phyloP scores from a whole-genome alignment of 2,797 vertebrate species.

The Benthosema pterotum region DNA sequence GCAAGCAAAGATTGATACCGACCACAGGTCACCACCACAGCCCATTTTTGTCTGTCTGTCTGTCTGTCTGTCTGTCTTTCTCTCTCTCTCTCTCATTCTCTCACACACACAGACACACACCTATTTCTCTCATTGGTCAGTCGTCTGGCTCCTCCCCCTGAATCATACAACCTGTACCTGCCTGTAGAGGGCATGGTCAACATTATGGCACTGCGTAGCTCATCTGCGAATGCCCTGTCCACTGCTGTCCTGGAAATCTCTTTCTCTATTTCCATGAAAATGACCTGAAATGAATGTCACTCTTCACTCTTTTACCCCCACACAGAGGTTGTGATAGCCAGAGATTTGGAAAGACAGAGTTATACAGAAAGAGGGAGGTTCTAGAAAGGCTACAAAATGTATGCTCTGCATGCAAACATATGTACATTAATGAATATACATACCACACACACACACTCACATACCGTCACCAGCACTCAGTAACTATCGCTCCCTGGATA shows the following conservation, averaged over 20 bases:
- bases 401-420: neutral
- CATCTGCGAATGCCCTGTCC: conserved; percentile 48
- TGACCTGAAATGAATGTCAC: neutral
- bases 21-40: conserved; percentile 21
- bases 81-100: neutral
- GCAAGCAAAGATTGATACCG: conserved; percentile 37
- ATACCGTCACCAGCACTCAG: neutral
- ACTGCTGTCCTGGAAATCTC: conserved; percentile 33
- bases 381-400: neutral
- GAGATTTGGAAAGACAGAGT: conserved; percentile 11
- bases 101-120: conserved; percentile 19
- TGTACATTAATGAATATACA: neutral
- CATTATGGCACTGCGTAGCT: conserved; percentile 51
- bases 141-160: conserved; percentile 28
- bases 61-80: no score
- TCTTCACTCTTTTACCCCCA: conserved; percentile 4
- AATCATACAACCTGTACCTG: conserved; percentile 26
- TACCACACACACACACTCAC: neutral
- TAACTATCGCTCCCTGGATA: neutral
- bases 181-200: conserved; percentile 34
- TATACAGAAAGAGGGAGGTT: neutral
- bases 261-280: neutral
- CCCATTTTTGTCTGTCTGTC: conserved; percentile 48
- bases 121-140: conserved; percentile 24
- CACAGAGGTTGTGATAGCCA: conserved; percentile 27